Evolutionary conservation across 2,888 invertebrate genomes (phyloP).

Genomic region (Diachrysia chrysitis): DNA sequence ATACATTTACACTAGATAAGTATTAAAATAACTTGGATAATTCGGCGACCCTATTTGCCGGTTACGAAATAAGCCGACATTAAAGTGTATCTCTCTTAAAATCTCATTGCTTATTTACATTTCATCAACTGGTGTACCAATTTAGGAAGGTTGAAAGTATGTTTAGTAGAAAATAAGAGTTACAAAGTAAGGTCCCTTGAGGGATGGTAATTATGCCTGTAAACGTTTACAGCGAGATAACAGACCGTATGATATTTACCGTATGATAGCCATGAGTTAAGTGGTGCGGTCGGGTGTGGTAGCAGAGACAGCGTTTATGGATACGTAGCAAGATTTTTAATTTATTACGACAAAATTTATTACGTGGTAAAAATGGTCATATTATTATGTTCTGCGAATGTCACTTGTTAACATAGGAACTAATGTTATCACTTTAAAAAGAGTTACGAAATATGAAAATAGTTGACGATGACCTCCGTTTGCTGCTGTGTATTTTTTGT

Average conservation of each 20-base stretch:
- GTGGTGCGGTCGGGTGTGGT: conserved; percentile 49
- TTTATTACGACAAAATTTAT: no score
- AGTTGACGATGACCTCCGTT: no score
- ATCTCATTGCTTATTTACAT: conserved; percentile 58
- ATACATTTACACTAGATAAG: conserved; percentile 20
- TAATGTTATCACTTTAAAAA: no score
- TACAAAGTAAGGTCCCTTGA: conserved; percentile 48
- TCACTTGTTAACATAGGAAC: no score
- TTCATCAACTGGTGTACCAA: conserved; percentile 52
- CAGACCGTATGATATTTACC: conserved; percentile 70
- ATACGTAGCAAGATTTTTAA: background rate
- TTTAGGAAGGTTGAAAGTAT: conserved; percentile 39
- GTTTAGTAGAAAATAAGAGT: conserved; percentile 48
- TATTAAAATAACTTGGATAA: conserved; percentile 45
- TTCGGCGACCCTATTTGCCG: conserved; percentile 45
- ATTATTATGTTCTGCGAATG: no score
- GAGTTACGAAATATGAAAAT: no score
- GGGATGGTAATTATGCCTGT: conserved; percentile 64
- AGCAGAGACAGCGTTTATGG: conserved; percentile 26
- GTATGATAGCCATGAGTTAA: conserved; percentile 67
- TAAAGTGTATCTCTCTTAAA: conserved; percentile 38
- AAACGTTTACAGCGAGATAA: conserved; percentile 67
- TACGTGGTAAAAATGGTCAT: no score
- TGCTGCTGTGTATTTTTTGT: no score
- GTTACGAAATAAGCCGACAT: conserved; percentile 36